These are phyloP conservation scores for Cassiopea xamachana DNA, from an alignment of 30 jellyfish, hydroid and myxozoan species.

Conservation along the genomic window DNA sequence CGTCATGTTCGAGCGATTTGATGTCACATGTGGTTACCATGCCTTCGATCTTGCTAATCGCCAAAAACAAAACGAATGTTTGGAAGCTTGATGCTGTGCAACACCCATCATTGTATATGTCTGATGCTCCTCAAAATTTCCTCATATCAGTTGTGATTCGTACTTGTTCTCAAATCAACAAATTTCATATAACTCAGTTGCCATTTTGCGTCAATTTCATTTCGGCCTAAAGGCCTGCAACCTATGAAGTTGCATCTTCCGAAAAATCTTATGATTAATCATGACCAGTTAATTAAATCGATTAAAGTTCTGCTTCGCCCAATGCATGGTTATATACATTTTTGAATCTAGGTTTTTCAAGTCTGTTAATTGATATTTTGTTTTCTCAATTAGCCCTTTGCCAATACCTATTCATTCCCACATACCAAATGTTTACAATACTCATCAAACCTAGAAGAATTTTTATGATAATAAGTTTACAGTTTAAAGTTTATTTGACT, in stretches of 20 bases:
- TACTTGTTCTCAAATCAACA: neutral
- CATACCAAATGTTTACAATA: constrained; percentile 16
- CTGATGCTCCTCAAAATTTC: neutral
- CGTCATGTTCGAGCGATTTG: constrained; percentile 73
- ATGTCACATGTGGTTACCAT: constrained; percentile 84
- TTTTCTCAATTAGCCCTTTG: neutral
- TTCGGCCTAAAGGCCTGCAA: constrained; percentile 40
- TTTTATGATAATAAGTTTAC: neutral
- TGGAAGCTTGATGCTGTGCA: neutral
- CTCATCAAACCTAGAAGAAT: neutral
- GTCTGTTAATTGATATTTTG: neutral
- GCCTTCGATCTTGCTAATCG: constrained; percentile 72
- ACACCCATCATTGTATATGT: neutral
- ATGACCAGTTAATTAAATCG: neutral
- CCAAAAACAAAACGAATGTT: constrained; percentile 17
- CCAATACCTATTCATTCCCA: constrained; percentile 5
- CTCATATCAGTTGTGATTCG: neutral
- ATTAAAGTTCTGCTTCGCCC: neutral
- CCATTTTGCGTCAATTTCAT: constrained; percentile 68
- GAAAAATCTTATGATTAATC: neutral
- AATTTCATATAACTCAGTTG: constrained; percentile 27
- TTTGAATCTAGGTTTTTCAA: neutral
- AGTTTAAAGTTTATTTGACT: neutral
- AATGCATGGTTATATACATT: neutral
- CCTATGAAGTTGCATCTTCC: no score